Base-by-base conservation (phyloP, 2,797 vertebrate species). In the Rhinella marina region DNA sequence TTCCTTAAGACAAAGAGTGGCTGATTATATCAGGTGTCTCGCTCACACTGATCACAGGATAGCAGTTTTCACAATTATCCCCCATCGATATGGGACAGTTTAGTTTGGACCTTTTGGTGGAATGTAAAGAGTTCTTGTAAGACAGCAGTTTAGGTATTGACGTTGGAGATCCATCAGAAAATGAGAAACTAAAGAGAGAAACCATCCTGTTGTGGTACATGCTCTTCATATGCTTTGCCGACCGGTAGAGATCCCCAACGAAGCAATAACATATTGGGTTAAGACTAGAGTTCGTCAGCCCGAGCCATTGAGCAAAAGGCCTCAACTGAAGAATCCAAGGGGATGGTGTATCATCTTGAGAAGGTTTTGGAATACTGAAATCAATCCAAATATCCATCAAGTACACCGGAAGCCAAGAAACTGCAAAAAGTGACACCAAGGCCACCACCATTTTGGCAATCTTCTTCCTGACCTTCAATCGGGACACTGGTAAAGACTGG, bases 241-340 rank as follows among this genome's bases (percentile, higher is more conserved):
- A 97, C 79, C 97, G 96, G 91, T 97, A 97, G 85, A 98, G 93
- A 88, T 97, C 96, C 29, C 97, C 97, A 0, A 98, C 95, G 88
- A 98, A 98, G 73, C 97, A 98, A 89, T 98, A 98, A 72, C 97
- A 98, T 91, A 98, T 97, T 0, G 97, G 97, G 90, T 98, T 98
- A 85, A 98, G 96, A 91, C 96, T 97, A 91, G 97, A 98, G 94
- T 98, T 98, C 2, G 96, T 98, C 66, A 98, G 96, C 68, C 97
- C 96, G 16, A 98, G 94, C 97, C 97, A 98, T 90, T 98, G 97
- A 48, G 97, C 95, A 21, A 98, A 98, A 0, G 97, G 97, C 2
- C 97, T 95, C 1, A 96, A 93, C 92, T 97, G 96, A 90, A 97
- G 92, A 88, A 97, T 94, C 97, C 97, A 97, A 32, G 94, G 93